Base-by-base conservation (phyloP, 53 echinoderm and acorn worm species). In the Echinometra lucunter region DNA sequence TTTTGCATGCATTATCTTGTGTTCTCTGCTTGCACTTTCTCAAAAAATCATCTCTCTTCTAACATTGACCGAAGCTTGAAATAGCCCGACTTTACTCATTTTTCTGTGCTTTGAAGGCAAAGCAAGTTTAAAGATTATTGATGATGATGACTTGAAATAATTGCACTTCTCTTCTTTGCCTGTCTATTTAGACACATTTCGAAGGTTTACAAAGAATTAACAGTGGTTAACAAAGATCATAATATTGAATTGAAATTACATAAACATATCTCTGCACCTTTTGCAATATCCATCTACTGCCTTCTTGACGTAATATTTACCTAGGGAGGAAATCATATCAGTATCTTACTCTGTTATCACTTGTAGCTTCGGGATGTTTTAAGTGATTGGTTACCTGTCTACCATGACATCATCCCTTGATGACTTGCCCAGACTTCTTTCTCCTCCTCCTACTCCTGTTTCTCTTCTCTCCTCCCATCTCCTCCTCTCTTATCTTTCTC, bases 351-450 rank as follows among this genome's bases (percentile, higher is more conserved):
- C 88, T 88, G 88, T 88, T 56, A 88, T 90, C 63, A 90, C 90
- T 63, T 66, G 35, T 90, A 25, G 58, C 90, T 58, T 38, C 23
- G 60, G 90, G 90, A 58, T 90, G 66, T 90, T 90, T 90, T 37
- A 90, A 58, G 90, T 66, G 90, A 90, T 90, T 63, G 58, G 90
- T 90, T 90, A 60, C 90, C 23, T 60, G 10, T 58, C 88, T 55
- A n/a, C 32, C 88, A 18, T 78, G 78, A 78, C 78, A 78, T 42
- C 49, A 55, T 55, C 30, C 56, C 56, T 38, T 88, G 88, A 88
- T 88, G 88, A 30, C 88, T 88, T 88, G 3, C 27, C 55, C 88
- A 88, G 88, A 88, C 55, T 56, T 56, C 30, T 56, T 21, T 21
- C 56, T 30, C 12, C 53, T 88, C 34, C 88, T 55, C 88, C 88